Evolutionary conservation across 2,888 invertebrate genomes (phyloP).

Genomic region (Scelioninae gen. 1): DNA sequence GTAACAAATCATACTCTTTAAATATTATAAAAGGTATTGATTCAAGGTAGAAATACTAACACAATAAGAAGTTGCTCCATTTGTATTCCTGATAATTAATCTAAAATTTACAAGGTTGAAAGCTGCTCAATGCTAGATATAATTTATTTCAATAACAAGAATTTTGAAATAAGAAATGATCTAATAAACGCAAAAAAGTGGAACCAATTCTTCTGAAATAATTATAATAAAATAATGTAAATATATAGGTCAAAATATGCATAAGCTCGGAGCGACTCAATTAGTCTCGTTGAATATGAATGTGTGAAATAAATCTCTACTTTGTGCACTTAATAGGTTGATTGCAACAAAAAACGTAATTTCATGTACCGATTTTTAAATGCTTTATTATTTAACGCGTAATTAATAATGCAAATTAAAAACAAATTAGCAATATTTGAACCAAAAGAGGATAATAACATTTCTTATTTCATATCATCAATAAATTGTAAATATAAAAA

Average conservation of each 20-base stretch:
- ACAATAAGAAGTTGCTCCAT: background rate
- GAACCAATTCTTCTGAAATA: background rate
- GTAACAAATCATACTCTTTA: too few species aligned
- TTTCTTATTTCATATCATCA: too few species aligned
- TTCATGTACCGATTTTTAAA: background rate
- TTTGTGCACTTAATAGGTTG: conserved; percentile 3
- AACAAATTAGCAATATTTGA: too few species aligned
- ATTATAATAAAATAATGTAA: conserved; percentile 1
- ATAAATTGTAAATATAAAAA: too few species aligned
- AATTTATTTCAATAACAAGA: background rate
- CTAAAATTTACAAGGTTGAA: conserved; percentile 7
- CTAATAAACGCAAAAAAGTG: too few species aligned
- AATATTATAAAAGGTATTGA: background rate
- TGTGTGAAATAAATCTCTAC: conserved; percentile 14
- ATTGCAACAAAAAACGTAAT: conserved; percentile 4
- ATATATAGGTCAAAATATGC: conserved; percentile 22
- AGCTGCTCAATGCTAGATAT: background rate
- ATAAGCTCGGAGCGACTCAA: background rate
- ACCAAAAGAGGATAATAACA: too few species aligned
- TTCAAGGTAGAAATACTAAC: conserved; percentile 3
- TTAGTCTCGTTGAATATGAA: conserved; percentile 21
- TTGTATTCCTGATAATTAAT: conserved; percentile 6
- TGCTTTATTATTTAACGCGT: background rate
- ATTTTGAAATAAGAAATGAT: background rate
- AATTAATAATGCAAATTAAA: background rate